Percentiles rank a stretch among this genome's conserved stretches.
phyloP scores from a whole-genome alignment of 2,797 vertebrate genomes.

The Sebastes minor region DNA sequence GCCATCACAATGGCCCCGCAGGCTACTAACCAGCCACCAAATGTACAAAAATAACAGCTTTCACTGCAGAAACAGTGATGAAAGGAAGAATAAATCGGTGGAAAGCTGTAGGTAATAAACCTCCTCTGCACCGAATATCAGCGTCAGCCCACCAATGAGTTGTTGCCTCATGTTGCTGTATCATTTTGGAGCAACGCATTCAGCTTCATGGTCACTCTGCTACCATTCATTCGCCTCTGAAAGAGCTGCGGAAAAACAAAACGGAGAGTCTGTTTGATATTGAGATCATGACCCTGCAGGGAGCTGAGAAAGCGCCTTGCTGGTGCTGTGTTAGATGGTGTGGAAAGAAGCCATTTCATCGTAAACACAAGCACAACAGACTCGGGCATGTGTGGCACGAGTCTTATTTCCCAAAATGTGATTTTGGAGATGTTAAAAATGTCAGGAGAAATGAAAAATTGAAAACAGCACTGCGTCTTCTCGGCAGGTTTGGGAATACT shows the following conservation, averaged over 20 bases:
- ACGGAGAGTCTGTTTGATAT: slow-evolving; percentile 48
- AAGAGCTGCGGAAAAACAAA: slow-evolving; percentile 34
- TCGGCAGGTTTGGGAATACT: not conserved
- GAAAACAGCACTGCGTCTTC: slow-evolving; percentile 16
- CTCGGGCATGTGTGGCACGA: slow-evolving; percentile 35
- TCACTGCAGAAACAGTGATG: slow-evolving; percentile 43
- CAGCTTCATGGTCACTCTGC: slow-evolving; percentile 27
- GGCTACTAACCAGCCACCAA: slow-evolving; percentile 41
- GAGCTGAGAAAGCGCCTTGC: slow-evolving; percentile 19
- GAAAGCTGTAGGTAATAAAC: slow-evolving; percentile 44
- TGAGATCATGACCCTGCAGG: slow-evolving; percentile 57
- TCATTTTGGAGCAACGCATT: slow-evolving; percentile 9
- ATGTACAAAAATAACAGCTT: slow-evolving; percentile 57
- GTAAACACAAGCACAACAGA: slow-evolving; percentile 5
- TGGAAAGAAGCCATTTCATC: slow-evolving; percentile 50
- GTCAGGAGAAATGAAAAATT: slow-evolving; percentile 43
- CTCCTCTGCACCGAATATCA: slow-evolving; percentile 14
- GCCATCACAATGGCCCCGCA: slow-evolving; percentile 30
- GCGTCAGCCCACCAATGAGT: not conserved
- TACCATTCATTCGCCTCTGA: slow-evolving; percentile 13
- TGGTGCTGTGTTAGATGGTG: slow-evolving; percentile 35
- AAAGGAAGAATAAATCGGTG: slow-evolving; percentile 44
- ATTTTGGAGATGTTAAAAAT: slow-evolving; percentile 60
- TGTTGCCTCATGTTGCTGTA: slow-evolving; percentile 9
- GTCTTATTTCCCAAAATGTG: slow-evolving; percentile 51